phyloP scores from a whole-genome alignment of 2,113 vertebrate species.

The Cyphomyrus plagiostoma region DNA sequence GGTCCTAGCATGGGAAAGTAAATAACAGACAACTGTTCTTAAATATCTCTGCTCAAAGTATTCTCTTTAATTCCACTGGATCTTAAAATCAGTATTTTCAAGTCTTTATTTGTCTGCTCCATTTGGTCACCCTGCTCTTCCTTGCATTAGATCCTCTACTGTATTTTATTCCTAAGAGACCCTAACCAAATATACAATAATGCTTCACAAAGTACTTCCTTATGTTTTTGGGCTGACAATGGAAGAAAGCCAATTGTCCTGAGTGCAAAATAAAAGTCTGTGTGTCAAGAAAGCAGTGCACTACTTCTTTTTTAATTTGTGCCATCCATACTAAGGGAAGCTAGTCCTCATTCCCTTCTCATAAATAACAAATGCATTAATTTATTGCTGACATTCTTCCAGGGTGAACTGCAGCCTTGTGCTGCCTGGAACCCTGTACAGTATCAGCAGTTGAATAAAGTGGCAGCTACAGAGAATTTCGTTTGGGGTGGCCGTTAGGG shows the following conservation, averaged over 20 bases:
- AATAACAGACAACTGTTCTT: background rate
- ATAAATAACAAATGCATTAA: background rate
- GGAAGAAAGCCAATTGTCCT: background rate
- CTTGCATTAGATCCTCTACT: background rate
- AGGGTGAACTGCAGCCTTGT: background rate
- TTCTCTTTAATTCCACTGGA: background rate
- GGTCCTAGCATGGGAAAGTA: conserved; percentile 6
- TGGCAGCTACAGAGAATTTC: background rate
- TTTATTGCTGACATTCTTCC: background rate
- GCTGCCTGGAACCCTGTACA: background rate
- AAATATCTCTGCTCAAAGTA: background rate
- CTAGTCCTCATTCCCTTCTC: background rate
- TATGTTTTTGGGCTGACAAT: background rate
- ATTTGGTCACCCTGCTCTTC: background rate
- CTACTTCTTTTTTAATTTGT: background rate
- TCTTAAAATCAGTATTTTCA: background rate
- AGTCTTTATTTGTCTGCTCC: background rate
- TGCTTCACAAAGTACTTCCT: background rate
- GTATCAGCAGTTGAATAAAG: background rate
- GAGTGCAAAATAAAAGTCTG: background rate
- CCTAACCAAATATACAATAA: background rate
- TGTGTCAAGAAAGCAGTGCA: background rate
- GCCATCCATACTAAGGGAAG: background rate
- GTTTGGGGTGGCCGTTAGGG: background rate
- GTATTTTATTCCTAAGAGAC: background rate